Percentiles rank a stretch among this genome's conserved stretches.
These are phyloP conservation scores for Dorcus parallelipipedus DNA, from an alignment of 2,888 invertebrate genomes.

Conservation along the genomic window DNA sequence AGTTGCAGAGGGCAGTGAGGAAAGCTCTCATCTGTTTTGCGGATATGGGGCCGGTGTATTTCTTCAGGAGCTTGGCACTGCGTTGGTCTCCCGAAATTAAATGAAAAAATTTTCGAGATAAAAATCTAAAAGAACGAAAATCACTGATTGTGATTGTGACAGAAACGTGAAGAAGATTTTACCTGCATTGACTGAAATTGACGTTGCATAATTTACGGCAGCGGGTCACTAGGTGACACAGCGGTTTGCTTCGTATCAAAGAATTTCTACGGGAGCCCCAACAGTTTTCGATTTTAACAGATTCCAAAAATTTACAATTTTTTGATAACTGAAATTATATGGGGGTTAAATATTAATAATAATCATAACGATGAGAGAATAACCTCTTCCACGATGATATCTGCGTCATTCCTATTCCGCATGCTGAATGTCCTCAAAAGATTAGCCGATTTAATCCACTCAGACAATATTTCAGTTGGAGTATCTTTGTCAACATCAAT, in stretches of 20 bases:
- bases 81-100: conserved; percentile 11
- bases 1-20: conserved; percentile 15
- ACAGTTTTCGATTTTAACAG: conserved; percentile 20
- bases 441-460: conserved; percentile 19
- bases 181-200: too few species aligned
- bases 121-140: too few species aligned
- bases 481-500: conserved; percentile 16
- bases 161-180: too few species aligned
- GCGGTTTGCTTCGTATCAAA: conserved; percentile 17
- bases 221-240: conserved; percentile 18
- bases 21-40: conserved; percentile 20
- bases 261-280: conserved; percentile 17
- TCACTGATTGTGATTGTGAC: too few species aligned
- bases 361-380: too few species aligned
- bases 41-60: conserved; percentile 22
- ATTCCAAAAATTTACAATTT: conserved; percentile 19
- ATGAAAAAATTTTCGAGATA: too few species aligned
- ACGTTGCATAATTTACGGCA: conserved; percentile 11
- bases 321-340: background rate
- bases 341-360: too few species aligned
- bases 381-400: too few species aligned
- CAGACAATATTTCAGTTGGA: conserved; percentile 11
- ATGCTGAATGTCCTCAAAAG: conserved; percentile 14
- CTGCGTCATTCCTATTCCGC: conserved; percentile 17
- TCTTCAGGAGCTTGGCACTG: conserved; percentile 13